Evolutionary conservation across 2,888 invertebrate species (phyloP), one percentile per base, ranked within the genome.

Genomic region (Mythimna loreyi): DNA sequence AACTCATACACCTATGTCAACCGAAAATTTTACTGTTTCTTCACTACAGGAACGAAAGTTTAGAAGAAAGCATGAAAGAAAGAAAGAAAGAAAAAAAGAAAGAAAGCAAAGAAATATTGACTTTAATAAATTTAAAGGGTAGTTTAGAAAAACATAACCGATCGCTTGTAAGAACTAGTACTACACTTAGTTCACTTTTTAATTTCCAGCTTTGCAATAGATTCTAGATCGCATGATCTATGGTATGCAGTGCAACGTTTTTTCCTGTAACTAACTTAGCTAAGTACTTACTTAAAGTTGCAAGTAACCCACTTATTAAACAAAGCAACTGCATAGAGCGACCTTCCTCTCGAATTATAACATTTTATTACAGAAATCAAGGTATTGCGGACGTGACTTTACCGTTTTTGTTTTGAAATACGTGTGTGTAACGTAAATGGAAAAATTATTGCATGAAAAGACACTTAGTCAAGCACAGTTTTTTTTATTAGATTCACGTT

Each of bases 321-420:
- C 57, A 78, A 75, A 66, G 49, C 61, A 74, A 79, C 67, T 66
- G 61, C 61, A 74, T 36, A 58, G 7, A 49, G 6, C 43, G 61
- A 80, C 80, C 80, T 80, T 82, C 63, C 56, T 80, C 63, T 71
- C 21, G 49, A 67, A 50, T 60, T 23, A 75, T 47, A 63, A 45
- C 43, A n/a, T 56, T 56, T 52, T 63, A 69, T 47, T 40, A 11
- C 56, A 78, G 55, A 45, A 50, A 63, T 59, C 55, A 56, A 49
- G 45, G 36, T 52, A 30, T 50, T 63, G 33, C 66, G 74, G 56
- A 78, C 57, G 66, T 78, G 75, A 75, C 74, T 53, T 13, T 19
- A 30, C 36, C 7, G 23, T 75, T 68, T 55, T n/a, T 19, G 40
- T 69, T 19, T 8, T 30, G 25, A 52, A 28, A 6, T 45, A 23